phyloP scores from a whole-genome alignment of 2,797 vertebrate species.

The Phoeniculus purpureus region DNA sequence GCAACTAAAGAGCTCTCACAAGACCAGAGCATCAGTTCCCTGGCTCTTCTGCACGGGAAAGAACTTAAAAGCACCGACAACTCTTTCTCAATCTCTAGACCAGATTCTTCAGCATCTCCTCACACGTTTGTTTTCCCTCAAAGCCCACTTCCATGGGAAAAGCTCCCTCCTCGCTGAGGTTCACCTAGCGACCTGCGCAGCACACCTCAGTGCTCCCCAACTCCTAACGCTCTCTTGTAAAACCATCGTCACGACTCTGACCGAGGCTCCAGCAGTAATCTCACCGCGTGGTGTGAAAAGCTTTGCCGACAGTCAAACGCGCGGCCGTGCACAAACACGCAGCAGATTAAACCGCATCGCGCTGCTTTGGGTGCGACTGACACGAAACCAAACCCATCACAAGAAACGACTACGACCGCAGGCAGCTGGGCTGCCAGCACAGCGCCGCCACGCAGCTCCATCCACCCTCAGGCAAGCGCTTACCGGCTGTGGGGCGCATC shows the following conservation, averaged over 20 bases:
- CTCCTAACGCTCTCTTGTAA: not conserved
- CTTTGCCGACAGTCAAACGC: not conserved
- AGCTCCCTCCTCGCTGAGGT: not conserved
- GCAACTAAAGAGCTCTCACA: not conserved
- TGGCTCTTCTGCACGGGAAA: not conserved
- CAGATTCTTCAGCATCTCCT: not conserved
- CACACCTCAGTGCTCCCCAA: not conserved
- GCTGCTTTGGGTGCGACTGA: not conserved
- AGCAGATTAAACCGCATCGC: not conserved
- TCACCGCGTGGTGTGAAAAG: not conserved
- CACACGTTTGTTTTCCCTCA: not conserved
- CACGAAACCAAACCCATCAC: not conserved
- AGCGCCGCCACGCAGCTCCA: not conserved
- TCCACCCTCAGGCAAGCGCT: not conserved
- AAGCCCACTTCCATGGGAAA: not conserved
- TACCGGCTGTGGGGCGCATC: not conserved
- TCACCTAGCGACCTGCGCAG: not conserved
- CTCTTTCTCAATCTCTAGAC: not conserved
- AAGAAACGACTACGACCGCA: not conserved
- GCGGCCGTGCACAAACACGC: not conserved
- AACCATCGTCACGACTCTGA: not conserved
- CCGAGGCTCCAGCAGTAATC: not conserved
- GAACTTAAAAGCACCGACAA: not conserved
- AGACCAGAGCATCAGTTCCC: not conserved
- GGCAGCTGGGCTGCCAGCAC: not conserved